These are phyloP conservation scores for Zaprionus inermis DNA, from an alignment of 1,140 invertebrate species.

Conservation along the genomic window DNA sequence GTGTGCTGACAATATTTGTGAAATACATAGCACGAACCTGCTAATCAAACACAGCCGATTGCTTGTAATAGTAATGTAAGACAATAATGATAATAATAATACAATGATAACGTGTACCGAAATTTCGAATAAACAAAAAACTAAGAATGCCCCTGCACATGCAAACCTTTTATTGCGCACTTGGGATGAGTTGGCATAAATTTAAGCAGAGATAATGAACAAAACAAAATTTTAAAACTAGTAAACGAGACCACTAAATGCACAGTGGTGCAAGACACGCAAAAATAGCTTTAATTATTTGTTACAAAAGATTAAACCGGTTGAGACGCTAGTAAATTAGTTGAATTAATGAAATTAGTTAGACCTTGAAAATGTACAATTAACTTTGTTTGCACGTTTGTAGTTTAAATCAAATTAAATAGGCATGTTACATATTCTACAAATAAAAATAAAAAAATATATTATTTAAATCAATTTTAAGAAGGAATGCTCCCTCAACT, in stretches of 20 bases:
- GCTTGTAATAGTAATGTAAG: background rate
- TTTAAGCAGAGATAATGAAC: conserved; percentile 17
- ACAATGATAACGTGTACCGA: background rate
- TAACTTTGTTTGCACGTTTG: too few species aligned
- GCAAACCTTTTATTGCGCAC: background rate
- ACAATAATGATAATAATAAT: too few species aligned
- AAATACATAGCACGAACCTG: conserved; percentile 23
- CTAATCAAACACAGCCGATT: conserved; percentile 18
- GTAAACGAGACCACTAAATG: conserved; percentile 6
- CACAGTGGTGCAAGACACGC: conserved; percentile 1
- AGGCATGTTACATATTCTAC: background rate
- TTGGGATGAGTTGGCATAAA: background rate
- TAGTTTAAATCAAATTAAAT: too few species aligned
- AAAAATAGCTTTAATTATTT: background rate
- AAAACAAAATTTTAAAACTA: conserved; percentile 1
- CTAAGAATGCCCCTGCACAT: background rate
- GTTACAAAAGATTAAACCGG: background rate
- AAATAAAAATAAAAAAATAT: too few species aligned
- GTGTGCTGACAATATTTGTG: background rate
- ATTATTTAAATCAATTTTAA: background rate
- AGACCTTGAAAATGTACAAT: too few species aligned
- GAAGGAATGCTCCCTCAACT: background rate
- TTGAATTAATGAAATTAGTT: too few species aligned
- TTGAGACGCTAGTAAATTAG: too few species aligned
- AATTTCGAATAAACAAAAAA: background rate